phyloP scores from a whole-genome alignment of 2,888 invertebrate genomes.

The Oxycera nigricornis region DNA sequence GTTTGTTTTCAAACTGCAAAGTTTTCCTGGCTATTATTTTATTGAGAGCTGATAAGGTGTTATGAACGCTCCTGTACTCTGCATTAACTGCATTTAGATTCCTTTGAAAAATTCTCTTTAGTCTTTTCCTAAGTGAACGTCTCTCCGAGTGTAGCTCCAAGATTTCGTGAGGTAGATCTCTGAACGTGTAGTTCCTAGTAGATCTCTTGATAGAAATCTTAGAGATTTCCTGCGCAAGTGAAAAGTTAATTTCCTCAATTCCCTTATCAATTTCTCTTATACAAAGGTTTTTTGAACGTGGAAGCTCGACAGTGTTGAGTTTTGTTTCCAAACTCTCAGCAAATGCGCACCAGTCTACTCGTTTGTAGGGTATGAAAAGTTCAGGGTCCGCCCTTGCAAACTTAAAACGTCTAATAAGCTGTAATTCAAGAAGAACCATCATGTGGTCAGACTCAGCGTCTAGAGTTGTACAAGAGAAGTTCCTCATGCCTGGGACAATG shows the following conservation, averaged over 20 bases:
- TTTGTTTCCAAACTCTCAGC: neutral
- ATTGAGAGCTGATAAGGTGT: neutral
- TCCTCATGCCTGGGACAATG: neutral
- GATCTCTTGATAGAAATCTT: neutral
- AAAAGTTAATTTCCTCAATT: neutral
- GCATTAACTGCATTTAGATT: neutral
- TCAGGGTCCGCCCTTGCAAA: neutral
- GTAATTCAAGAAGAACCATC: neutral
- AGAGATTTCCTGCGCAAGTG: neutral
- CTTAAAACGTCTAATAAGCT: neutral
- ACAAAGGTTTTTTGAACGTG: neutral
- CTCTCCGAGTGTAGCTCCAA: neutral
- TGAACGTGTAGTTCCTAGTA: neutral
- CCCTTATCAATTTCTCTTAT: neutral
- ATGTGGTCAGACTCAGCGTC: neutral
- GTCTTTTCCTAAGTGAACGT: neutral
- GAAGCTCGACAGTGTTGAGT: neutral
- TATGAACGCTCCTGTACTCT: neutral
- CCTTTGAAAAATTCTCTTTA: neutral
- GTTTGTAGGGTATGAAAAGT: neutral
- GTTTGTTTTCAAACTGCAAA: neutral
- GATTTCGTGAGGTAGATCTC: neutral
- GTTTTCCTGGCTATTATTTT: neutral
- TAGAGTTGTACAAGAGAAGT: neutral
- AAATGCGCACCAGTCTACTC: neutral